These are phyloP conservation scores for Pangasius macronema DNA, from an alignment of 2,797 vertebrate genomes.

Conservation along the genomic window DNA sequence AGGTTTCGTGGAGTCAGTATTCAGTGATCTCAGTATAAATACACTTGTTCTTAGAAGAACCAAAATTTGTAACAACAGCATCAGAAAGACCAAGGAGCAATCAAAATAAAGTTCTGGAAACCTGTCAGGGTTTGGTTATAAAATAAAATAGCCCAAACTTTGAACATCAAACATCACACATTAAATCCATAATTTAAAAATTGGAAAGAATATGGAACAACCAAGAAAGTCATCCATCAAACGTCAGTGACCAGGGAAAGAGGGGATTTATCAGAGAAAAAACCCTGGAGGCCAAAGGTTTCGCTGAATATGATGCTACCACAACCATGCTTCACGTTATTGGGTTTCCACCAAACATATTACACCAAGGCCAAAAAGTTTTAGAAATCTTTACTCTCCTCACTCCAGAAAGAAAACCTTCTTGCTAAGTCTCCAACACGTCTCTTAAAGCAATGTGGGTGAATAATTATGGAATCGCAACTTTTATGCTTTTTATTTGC, in stretches of 20 bases:
- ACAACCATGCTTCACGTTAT: neutral
- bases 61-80: neutral
- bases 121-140: neutral
- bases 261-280: no score
- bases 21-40: neutral
- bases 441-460: neutral
- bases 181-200: no score
- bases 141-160: neutral
- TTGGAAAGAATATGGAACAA: no score
- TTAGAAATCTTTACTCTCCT: no score
- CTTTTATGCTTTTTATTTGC: neutral
- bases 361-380: neutral
- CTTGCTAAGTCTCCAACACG: neutral
- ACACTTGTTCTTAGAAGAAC: neutral
- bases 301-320: neutral
- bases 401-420: neutral
- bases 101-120: neutral
- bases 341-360: neutral
- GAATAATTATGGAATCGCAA: neutral
- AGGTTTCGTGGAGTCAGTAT: neutral
- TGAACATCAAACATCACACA: neutral
- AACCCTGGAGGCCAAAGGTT: no score
- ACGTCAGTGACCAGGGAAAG: no score
- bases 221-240: no score
- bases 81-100: neutral